Evolutionary conservation across 1,140 invertebrate species (phyloP).

Genomic region (Drosophila kohkoa): DNA sequence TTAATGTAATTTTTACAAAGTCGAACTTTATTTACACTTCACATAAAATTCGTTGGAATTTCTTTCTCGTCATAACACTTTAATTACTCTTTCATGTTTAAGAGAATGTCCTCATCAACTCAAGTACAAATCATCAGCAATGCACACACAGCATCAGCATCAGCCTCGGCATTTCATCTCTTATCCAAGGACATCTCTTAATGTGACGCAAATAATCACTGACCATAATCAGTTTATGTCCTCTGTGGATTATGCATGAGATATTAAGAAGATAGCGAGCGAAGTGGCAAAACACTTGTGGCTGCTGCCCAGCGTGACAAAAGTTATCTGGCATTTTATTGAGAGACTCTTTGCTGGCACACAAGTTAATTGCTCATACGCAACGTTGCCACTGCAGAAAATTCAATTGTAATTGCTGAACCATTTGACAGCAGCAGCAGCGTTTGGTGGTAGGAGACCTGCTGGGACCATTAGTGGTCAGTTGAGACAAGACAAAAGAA

Average conservation of each 20-base stretch:
- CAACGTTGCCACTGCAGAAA: constrained; percentile 34
- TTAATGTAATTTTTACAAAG: neutral
- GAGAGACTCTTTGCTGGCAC: constrained; percentile 27
- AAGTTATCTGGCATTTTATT: constrained; percentile 5
- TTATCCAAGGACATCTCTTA: constrained; percentile 34
- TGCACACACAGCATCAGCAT: constrained; percentile 1
- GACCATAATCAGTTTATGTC: constrained; percentile 50
- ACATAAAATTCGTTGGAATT: no score
- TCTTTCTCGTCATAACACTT: neutral
- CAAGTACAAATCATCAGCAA: constrained; percentile 13
- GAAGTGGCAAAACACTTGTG: neutral
- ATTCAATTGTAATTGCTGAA: constrained; percentile 64
- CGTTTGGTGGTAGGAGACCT: neutral
- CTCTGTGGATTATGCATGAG: constrained; percentile 66
- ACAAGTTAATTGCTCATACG: constrained; percentile 60
- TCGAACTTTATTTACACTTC: no score
- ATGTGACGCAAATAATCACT: constrained; percentile 63
- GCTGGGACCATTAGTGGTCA: constrained; percentile 31
- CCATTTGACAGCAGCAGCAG: constrained; percentile 2
- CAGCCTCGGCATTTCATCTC: neutral
- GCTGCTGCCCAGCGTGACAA: neutral
- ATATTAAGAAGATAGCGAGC: neutral
- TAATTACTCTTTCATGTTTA: neutral
- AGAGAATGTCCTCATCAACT: neutral
- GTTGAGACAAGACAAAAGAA: constrained; percentile 11